Evolutionary conservation across 1,140 invertebrate species (phyloP).

Genomic region (Sycophaga agraensis): DNA sequence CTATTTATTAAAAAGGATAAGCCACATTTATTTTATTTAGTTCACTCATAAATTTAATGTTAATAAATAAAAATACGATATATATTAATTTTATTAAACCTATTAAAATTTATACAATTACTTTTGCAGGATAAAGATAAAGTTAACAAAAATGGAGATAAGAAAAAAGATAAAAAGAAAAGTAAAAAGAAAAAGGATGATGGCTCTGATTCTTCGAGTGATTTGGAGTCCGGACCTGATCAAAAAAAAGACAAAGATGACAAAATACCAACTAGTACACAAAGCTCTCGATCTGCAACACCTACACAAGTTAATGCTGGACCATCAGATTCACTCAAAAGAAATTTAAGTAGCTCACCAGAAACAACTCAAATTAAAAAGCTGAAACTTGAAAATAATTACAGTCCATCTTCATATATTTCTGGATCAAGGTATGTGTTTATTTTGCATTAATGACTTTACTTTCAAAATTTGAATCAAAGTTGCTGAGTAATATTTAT

Average conservation of each 20-base stretch:
- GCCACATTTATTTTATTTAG: no score
- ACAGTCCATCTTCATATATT: conserved; percentile 51
- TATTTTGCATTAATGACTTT: not conserved
- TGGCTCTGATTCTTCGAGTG: conserved; percentile 70
- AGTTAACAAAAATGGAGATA: conserved; percentile 31
- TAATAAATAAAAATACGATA: no score
- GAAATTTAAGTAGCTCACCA: conserved; percentile 58
- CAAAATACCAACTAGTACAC: conserved; percentile 54
- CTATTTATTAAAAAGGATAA: not conserved
- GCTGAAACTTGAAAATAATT: conserved; percentile 61
- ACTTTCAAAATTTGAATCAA: not conserved
- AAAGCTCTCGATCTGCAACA: conserved; percentile 68
- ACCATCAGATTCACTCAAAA: conserved; percentile 46
- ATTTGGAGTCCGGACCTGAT: conserved; percentile 73
- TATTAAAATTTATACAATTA: not conserved
- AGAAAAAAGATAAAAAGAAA: conserved; percentile 50
- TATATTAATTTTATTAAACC: conserved; percentile 9
- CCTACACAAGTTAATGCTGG: conserved; percentile 53
- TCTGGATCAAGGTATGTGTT: conserved; percentile 50
- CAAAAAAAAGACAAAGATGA: conserved; percentile 58
- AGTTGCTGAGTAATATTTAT: not conserved
- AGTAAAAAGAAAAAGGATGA: conserved; percentile 52
- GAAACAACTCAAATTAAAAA: conserved; percentile 64
- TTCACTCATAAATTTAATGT: no score
- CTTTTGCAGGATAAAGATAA: conserved; percentile 51